These are phyloP conservation scores for Pseudochromis fuscus DNA, from an alignment of 2,797 vertebrate species.

Conservation along the genomic window DNA sequence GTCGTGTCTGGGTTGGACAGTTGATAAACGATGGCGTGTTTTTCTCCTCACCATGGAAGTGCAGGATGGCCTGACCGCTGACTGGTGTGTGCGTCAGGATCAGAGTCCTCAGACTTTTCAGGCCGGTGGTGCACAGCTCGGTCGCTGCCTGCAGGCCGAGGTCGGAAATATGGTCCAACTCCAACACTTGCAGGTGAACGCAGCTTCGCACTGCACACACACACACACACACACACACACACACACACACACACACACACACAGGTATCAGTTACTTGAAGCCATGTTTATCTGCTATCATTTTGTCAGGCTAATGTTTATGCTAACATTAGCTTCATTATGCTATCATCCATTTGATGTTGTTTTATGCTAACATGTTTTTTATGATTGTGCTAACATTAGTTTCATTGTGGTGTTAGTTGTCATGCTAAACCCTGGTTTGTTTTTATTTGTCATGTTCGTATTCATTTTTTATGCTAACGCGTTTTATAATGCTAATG, in stretches of 20 bases:
- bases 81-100: slow-evolving; percentile 89
- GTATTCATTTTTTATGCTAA: too few species aligned
- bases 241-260: neutral
- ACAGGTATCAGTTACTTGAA: too few species aligned
- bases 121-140: slow-evolving; percentile 89
- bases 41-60: slow-evolving; percentile 94
- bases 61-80: slow-evolving; percentile 91
- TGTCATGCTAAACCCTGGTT: too few species aligned
- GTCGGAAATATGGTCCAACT: slow-evolving; percentile 90
- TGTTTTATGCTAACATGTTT: neutral
- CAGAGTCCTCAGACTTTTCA: slow-evolving; percentile 88
- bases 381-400: neutral
- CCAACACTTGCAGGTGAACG: slow-evolving; percentile 88
- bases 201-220: slow-evolving; percentile 87
- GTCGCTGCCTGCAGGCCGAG: slow-evolving; percentile 90
- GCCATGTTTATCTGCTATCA: too few species aligned
- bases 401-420: neutral
- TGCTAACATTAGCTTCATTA: neutral
- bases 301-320: too few species aligned
- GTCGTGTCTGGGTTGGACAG: too few species aligned
- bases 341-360: too few species aligned
- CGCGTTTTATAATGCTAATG: too few species aligned
- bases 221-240: slow-evolving; percentile 21
- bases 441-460: too few species aligned
- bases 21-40: neutral